Conservation (phyloP, 2,888 invertebrate genomes). For the Dendrolimus pini region DNA sequence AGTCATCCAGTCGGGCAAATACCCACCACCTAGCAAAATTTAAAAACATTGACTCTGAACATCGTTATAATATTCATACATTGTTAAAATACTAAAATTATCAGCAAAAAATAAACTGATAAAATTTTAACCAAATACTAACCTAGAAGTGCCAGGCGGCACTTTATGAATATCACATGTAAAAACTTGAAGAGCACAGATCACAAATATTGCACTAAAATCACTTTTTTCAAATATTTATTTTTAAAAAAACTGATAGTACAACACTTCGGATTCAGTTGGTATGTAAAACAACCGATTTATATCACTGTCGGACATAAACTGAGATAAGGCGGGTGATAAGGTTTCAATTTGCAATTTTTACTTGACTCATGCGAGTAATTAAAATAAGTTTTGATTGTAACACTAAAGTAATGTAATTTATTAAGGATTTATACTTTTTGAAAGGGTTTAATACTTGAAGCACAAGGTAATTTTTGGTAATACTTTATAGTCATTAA, state of each 20-base stretch:
- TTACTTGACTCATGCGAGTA: neutral
- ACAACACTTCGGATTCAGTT: neutral
- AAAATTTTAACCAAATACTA: neutral
- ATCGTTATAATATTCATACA: too few species aligned
- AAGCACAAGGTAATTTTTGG: too few species aligned
- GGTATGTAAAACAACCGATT: neutral
- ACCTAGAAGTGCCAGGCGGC: neutral
- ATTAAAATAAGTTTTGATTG: neutral
- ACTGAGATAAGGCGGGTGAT: neutral
- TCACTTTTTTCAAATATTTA: neutral
- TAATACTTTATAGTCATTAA: too few species aligned
- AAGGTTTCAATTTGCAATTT: neutral
- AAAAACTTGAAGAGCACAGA: neutral
- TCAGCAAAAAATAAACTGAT: too few species aligned
- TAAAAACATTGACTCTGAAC: too few species aligned
- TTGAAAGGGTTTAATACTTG: too few species aligned
- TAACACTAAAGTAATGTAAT: too few species aligned
- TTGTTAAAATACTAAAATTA: too few species aligned
- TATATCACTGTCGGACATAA: neutral
- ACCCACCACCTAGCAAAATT: too few species aligned
- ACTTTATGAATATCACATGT: neutral
- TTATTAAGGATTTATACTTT: too few species aligned
- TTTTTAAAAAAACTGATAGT: neutral
- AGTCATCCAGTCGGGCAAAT: too few species aligned
- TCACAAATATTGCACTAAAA: neutral